A percentile compares a stretch with the other conserved stretches of the same genome.
Conservation (phyloP, 1,140 invertebrate species). For the Saccostrea cuccullata region DNA sequence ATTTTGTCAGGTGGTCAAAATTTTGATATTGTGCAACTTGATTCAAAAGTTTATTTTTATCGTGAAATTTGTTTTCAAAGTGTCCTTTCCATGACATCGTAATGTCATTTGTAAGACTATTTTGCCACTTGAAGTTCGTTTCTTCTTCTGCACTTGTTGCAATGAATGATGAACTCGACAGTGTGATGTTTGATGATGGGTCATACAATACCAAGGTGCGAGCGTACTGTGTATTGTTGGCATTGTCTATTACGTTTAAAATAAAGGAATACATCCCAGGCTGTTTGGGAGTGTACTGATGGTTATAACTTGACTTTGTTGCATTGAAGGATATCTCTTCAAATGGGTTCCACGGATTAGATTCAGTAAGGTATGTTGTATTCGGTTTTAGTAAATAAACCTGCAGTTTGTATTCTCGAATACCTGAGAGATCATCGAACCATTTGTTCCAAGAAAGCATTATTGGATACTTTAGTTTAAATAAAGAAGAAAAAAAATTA, state of each 20-base stretch:
- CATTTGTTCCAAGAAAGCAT: neutral
- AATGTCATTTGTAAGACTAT: neutral
- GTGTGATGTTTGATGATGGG: neutral
- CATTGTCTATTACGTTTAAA: constrained; percentile 21
- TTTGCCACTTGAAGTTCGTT: constrained; percentile 11
- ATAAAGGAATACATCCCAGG: constrained; percentile 31
- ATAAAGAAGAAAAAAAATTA: neutral
- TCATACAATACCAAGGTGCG: constrained; percentile 21
- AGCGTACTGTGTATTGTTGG: constrained; percentile 38
- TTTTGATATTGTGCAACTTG: constrained; percentile 11
- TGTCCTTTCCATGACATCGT: constrained; percentile 24
- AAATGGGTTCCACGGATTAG: neutral
- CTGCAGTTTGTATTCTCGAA: neutral
- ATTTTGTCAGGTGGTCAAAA: constrained; percentile 23
- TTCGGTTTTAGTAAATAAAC: neutral
- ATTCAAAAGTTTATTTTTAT: constrained; percentile 22
- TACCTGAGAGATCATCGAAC: constrained; percentile 10
- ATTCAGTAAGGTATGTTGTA: neutral
- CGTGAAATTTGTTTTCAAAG: constrained; percentile 25
- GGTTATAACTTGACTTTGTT: neutral
- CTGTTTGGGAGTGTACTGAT: neutral
- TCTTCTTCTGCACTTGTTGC: constrained; percentile 11
- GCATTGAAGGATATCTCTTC: neutral
- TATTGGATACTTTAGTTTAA: neutral
- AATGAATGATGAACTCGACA: neutral